Percentiles rank a stretch among this genome's conserved stretches.
These are phyloP conservation scores for Pristionchus maxplancki DNA, from an alignment of 2,888 invertebrate species.

Conservation along the genomic window DNA sequence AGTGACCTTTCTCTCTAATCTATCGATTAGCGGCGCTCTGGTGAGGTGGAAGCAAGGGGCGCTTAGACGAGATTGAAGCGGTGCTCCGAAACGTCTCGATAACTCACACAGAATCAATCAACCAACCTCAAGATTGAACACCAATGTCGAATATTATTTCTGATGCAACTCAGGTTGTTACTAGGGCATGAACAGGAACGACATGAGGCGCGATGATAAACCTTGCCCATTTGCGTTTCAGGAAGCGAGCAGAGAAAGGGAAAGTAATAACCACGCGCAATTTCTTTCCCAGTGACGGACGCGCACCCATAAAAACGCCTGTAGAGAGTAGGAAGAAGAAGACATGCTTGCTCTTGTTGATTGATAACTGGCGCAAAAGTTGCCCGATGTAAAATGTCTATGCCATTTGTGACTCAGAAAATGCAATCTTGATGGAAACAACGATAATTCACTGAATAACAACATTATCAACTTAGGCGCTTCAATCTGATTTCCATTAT, in stretches of 20 bases:
- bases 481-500: background rate
- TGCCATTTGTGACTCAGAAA: background rate
- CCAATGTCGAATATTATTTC: background rate
- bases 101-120: background rate
- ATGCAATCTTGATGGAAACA: background rate
- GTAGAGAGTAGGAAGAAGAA: background rate
- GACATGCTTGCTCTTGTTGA: constrained; percentile 20
- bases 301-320: background rate
- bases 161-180: no score
- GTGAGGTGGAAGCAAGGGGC: background rate
- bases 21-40: background rate
- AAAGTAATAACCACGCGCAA: constrained; percentile 22
- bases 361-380: constrained; percentile 10
- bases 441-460: no score
- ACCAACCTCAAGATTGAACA: background rate
- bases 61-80: background rate
- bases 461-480: background rate
- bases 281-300: background rate
- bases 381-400: background rate
- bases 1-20: constrained; percentile 34
- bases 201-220: no score
- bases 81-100: no score
- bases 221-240: no score
- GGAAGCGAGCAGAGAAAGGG: background rate
- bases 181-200: no score